These are phyloP conservation scores for Tetragnatha montana DNA, from an alignment of 2,888 invertebrate species.

Conservation along the genomic window DNA sequence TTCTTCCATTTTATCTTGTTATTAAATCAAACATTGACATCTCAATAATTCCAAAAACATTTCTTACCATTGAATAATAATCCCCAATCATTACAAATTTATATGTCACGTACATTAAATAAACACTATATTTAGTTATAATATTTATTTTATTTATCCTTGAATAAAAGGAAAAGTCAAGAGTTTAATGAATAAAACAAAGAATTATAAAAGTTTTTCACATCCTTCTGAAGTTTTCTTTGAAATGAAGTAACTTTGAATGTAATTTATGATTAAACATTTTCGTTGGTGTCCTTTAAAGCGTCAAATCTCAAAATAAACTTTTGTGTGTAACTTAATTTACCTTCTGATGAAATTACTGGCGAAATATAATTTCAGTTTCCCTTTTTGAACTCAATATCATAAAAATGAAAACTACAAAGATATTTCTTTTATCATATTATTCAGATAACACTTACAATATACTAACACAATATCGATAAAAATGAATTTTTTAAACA, in stretches of 20 bases:
- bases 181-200: neutral
- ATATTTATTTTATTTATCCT: neutral
- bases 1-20: too few species aligned
- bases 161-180: neutral
- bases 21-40: neutral
- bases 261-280: neutral
- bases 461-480: too few species aligned
- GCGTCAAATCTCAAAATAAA: neutral
- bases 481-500: too few species aligned
- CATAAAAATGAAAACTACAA: neutral
- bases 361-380: neutral
- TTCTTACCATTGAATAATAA: neutral
- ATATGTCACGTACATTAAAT: neutral
- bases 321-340: neutral
- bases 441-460: too few species aligned
- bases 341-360: neutral
- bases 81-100: neutral
- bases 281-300: neutral
- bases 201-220: neutral
- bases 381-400: neutral
- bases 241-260: conserved; percentile 1
- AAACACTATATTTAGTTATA: neutral
- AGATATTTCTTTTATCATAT: neutral
- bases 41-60: neutral
- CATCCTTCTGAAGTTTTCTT: conserved; percentile 3